These are phyloP conservation scores for Chionodraco myersi DNA, from an alignment of 2,113 vertebrate species.

Conservation along the genomic window DNA sequence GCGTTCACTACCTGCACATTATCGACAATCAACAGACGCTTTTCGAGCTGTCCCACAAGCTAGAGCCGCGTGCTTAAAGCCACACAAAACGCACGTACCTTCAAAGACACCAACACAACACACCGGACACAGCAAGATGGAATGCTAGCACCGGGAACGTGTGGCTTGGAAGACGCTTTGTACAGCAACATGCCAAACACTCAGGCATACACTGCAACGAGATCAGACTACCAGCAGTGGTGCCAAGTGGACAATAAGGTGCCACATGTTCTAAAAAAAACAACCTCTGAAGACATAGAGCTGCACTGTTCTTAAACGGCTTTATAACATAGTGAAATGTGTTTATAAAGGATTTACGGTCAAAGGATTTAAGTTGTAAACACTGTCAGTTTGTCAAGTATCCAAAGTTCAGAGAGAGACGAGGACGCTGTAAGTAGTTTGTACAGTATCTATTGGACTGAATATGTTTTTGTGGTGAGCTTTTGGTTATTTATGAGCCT, in stretches of 20 bases:
- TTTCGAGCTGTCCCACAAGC: constrained; percentile 96
- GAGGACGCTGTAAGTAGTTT: constrained; percentile 62
- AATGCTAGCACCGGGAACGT: background rate
- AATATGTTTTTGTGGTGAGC: constrained; percentile 52
- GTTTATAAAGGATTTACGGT: constrained; percentile 31
- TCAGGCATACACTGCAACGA: constrained; percentile 10
- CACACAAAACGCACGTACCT: background rate
- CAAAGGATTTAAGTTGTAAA: background rate
- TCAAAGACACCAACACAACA: background rate
- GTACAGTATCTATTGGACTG: constrained; percentile 71
- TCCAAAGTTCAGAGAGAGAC: background rate
- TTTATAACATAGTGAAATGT: background rate
- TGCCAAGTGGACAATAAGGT: constrained; percentile 50
- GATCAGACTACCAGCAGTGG: constrained; percentile 53
- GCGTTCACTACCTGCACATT: constrained; percentile 91
- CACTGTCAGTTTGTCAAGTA: too few species aligned
- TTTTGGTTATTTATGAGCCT: constrained; percentile 72
- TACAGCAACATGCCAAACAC: constrained; percentile 22
- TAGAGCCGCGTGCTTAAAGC: constrained; percentile 91
- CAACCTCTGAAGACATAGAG: constrained; percentile 21
- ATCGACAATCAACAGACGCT: constrained; percentile 99
- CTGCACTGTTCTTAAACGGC: constrained; percentile 23
- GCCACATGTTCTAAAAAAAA: constrained; percentile 28
- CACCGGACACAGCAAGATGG: background rate
- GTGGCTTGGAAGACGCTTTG: constrained; percentile 38